Evolutionary conservation across 2,797 vertebrate species (phyloP), one percentile per base, ranked within the genome.

Genomic region (Lateolabrax maculatus): DNA sequence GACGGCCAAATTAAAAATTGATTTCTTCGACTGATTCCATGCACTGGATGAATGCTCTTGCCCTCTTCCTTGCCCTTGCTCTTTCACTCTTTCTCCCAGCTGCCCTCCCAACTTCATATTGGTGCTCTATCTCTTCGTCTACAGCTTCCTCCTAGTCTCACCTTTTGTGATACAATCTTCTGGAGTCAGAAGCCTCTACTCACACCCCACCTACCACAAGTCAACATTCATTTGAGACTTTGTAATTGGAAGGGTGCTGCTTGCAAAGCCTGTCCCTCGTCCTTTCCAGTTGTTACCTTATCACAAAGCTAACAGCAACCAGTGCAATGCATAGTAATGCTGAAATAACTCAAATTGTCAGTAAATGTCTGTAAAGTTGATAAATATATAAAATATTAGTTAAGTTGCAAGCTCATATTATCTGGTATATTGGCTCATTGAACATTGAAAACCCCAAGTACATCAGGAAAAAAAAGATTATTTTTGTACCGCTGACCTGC

Each of bases 1-100:
- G 86, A 90, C 77, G 77, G 90, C 86, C 92, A 95, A 95, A 95
- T 95, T 95, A 95, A 93, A 95, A 94, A 95, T 95, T 93, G 94
- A 95, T 95, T 94, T 94, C 85, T 93, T 94, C 76, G 75, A 93
- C 90, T 89, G 86, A 90, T 89, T 92, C 87, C 67, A 67, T 73
- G 79, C 79, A 27, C 64, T 84, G 83, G 87, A 87, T 90, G 90
- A 92, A 89, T 82, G 73, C 86, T 18, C 58, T 63, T 73, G 3
- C 78, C 77, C 85, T 75, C 82, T 56, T 74, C 61, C 70, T 71
- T 53, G 51, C 64, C 75, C 73, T 68, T 56, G 5, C 79, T 79
- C 73, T 75, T 56, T 70, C 55, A 52, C 77, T 53, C 65, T 31
- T 74, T 52, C 60, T 64, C 68, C 27, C 69, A 12, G 53, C 63